These are phyloP conservation scores for Cyprinella venusta DNA, from an alignment of 2,797 vertebrate genomes.

Conservation along the genomic window DNA sequence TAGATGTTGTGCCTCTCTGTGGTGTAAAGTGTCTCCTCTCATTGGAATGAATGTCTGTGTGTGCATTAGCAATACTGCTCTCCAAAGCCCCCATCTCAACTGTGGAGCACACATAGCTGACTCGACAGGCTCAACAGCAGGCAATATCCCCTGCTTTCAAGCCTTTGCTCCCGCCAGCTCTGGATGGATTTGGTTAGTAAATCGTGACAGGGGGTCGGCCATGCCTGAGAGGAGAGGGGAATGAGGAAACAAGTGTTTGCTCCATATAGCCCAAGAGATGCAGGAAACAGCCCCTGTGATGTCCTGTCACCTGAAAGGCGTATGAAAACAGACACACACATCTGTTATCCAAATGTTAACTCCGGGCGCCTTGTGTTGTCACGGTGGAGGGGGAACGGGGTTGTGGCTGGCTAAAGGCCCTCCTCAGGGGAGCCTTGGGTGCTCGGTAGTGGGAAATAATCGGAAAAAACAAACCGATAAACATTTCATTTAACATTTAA, in stretches of 20 bases:
- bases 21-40: slow-evolving; percentile 54
- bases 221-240: slow-evolving; percentile 82
- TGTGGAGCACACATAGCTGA: slow-evolving; percentile 74
- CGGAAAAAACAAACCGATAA: background rate
- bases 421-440: slow-evolving; percentile 20
- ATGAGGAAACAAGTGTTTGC: slow-evolving; percentile 79
- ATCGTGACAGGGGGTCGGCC: slow-evolving; percentile 81
- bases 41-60: slow-evolving; percentile 50
- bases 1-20: slow-evolving; percentile 59
- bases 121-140: slow-evolving; percentile 81
- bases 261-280: slow-evolving; percentile 74
- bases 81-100: slow-evolving; percentile 66
- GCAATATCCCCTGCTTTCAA: slow-evolving; percentile 81
- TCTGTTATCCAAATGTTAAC: slow-evolving; percentile 85
- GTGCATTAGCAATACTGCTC: slow-evolving; percentile 54
- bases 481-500: background rate
- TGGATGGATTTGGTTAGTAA: slow-evolving; percentile 81
- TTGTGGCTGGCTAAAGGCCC: slow-evolving; percentile 5
- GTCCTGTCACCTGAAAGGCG: slow-evolving; percentile 76
- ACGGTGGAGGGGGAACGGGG: slow-evolving; percentile 60
- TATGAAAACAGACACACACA: slow-evolving; percentile 78
- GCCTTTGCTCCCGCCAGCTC: slow-evolving; percentile 65
- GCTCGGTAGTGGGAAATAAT: background rate
- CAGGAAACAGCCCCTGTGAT: slow-evolving; percentile 69
- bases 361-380: slow-evolving; percentile 78